phyloP scores from a whole-genome alignment of 2,797 vertebrate genomes.

The Semotilus atromaculatus region DNA sequence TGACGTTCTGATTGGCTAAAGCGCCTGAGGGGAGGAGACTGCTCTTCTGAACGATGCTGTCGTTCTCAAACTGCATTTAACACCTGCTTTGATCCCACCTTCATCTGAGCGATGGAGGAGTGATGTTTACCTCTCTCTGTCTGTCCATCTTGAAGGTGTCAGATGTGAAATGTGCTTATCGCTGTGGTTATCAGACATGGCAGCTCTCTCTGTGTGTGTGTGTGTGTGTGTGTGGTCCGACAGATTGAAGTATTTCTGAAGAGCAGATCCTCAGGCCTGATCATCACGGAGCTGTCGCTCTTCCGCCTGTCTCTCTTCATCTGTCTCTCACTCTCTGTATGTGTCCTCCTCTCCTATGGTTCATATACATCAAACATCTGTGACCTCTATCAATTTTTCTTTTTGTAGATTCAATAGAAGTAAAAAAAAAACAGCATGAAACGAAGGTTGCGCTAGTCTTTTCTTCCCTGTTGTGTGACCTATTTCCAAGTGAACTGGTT shows the following conservation, averaged over 20 bases:
- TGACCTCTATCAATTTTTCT: neutral
- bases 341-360: neutral
- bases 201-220: conserved; percentile 29
- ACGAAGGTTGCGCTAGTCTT: neutral
- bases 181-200: conserved; percentile 42
- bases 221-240: conserved; percentile 35
- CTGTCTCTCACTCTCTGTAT: neutral
- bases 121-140: conserved; percentile 13
- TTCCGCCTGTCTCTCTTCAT: neutral
- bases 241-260: conserved; percentile 32
- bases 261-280: conserved; percentile 24
- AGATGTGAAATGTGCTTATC: conserved; percentile 38
- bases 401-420: neutral
- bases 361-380: neutral
- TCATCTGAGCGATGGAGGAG: conserved; percentile 14
- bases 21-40: conserved; percentile 22
- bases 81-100: conserved; percentile 24
- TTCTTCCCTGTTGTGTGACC: neutral
- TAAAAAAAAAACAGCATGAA: too few relatives aligned
- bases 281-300: conserved; percentile 18
- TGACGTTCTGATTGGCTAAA: conserved; percentile 51
- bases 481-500: neutral
- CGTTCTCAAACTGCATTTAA: neutral
- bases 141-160: conserved; percentile 41
- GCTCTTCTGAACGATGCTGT: neutral